These are phyloP conservation scores for Microplitis deprimator DNA, from an alignment of 2,888 invertebrate species.

Conservation along the genomic window DNA sequence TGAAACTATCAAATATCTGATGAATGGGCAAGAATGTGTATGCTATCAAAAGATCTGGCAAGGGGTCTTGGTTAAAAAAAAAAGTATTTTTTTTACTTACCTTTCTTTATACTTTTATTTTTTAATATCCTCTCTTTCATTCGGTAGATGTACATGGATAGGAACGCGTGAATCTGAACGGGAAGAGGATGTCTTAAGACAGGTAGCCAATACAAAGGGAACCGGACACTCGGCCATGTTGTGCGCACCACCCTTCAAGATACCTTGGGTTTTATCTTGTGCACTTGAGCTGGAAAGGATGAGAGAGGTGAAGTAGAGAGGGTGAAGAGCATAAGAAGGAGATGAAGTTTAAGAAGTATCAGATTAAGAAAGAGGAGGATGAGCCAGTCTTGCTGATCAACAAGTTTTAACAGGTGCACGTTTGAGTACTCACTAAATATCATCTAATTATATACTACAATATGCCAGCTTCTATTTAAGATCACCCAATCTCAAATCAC, in stretches of 20 bases:
- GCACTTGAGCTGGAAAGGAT: background rate
- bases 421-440: constrained; percentile 54
- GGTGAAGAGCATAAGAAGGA: background rate
- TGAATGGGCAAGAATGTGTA: constrained; percentile 68
- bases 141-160: constrained; percentile 18
- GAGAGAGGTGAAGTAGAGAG: constrained; percentile 16
- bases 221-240: constrained; percentile 67
- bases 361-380: constrained; percentile 32
- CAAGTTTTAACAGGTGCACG: constrained; percentile 61
- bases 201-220: constrained; percentile 70
- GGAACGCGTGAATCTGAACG: constrained; percentile 25
- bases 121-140: constrained; percentile 35
- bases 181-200: constrained; percentile 66
- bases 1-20: constrained; percentile 71
- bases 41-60: constrained; percentile 68
- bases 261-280: constrained; percentile 18
- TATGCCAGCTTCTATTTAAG: constrained; percentile 56
- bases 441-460: constrained; percentile 61
- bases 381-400: constrained; percentile 19
- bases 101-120: constrained; percentile 43
- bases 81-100: constrained; percentile 37
- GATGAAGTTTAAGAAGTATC: constrained; percentile 2
- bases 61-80: constrained; percentile 42
- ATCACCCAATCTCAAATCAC: constrained; percentile 37
- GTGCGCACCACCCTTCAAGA: constrained; percentile 46